Percentiles rank a stretch among this genome's conserved stretches.
These are phyloP conservation scores for Urocynchramus pylzowi DNA, from an alignment of 2,113 vertebrate species.

Conservation along the genomic window DNA sequence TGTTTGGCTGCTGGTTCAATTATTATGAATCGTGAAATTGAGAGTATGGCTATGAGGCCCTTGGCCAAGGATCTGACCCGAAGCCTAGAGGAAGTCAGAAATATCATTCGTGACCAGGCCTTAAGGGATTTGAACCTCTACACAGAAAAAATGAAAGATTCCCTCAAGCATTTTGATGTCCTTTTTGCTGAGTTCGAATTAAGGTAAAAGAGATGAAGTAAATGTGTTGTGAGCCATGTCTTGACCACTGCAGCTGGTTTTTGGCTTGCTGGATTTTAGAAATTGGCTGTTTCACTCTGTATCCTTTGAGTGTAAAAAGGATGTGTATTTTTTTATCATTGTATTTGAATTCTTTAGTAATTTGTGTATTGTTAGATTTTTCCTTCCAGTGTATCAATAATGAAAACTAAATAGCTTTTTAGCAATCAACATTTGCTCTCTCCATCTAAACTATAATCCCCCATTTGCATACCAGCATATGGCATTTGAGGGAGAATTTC, in stretches of 20 bases:
- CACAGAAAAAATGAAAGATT: constrained; percentile 92
- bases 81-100: constrained; percentile 92
- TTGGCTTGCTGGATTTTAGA: neutral
- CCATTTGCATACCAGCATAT: neutral
- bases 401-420: constrained; percentile 13
- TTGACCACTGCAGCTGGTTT: neutral
- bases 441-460: neutral
- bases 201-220: constrained; percentile 75
- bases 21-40: constrained; percentile 99
- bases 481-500: constrained; percentile 8
- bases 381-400: neutral
- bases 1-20: constrained; percentile 96
- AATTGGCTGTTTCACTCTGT: neutral
- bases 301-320: neutral
- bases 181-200: constrained; percentile 98
- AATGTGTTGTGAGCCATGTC: neutral
- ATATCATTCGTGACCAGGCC: constrained; percentile 92
- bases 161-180: constrained; percentile 88
- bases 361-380: neutral
- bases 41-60: constrained; percentile 96
- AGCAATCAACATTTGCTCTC: constrained; percentile 22
- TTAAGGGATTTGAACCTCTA: constrained; percentile 91
- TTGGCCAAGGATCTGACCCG: constrained; percentile 93
- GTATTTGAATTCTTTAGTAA: neutral
- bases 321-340: neutral